Conservation (phyloP, 1,140 invertebrate genomes). For the Atta cephalotes region DNA sequence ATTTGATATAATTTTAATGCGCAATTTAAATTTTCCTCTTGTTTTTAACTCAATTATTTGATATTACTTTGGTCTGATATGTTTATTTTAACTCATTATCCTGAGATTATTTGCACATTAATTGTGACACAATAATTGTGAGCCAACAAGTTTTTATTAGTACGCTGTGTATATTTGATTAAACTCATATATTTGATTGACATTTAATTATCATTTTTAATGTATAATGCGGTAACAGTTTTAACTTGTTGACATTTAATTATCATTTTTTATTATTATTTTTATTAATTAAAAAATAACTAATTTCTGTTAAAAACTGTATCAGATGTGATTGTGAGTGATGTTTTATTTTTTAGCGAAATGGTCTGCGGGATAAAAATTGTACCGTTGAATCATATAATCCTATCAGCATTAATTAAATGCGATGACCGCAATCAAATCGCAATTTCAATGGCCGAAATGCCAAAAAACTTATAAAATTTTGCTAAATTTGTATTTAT, state of each 20-base stretch:
- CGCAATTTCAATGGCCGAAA: conserved; percentile 2
- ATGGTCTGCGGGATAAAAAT: background rate
- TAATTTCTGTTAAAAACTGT: conserved; percentile 1
- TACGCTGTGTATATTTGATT: background rate
- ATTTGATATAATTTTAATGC: conserved; percentile 14
- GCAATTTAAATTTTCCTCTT: background rate
- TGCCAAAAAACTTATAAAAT: background rate
- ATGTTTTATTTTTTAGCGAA: conserved; percentile 26
- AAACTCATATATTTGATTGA: background rate
- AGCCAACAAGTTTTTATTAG: background rate
- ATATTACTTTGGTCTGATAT: background rate
- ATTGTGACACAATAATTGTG: background rate
- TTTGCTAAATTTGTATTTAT: conserved; percentile 4
- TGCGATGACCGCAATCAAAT: conserved; percentile 17
- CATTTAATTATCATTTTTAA: background rate
- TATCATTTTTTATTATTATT: background rate
- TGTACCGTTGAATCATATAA: conserved; percentile 1
- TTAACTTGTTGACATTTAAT: background rate
- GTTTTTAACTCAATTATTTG: background rate
- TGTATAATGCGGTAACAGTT: background rate
- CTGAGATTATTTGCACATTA: background rate
- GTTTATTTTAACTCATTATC: background rate
- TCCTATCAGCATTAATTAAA: conserved; percentile 45
- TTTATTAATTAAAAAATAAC: conserved; percentile 44
- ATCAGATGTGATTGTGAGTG: background rate